Evolutionary conservation across 2,113 vertebrate genomes (phyloP), one percentile per base, ranked within the genome.

Genomic region (Acrocephalus arundinaceus): DNA sequence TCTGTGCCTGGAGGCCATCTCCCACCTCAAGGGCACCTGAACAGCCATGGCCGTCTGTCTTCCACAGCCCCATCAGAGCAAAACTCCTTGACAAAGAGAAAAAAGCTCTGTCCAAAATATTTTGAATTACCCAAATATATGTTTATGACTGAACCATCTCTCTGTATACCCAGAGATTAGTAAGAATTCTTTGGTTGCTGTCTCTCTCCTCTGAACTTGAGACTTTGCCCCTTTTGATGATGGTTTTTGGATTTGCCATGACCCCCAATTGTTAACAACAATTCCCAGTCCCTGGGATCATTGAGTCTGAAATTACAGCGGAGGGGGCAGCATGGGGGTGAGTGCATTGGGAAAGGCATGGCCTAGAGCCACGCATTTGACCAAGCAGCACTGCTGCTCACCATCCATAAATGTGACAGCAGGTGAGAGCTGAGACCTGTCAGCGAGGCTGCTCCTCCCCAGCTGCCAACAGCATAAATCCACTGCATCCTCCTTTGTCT

Each of bases 211-310:
- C 52, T 61, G 62, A 75, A 78, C 54, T 75, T 81, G 21, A 71
- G 62, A 30, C 11, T 77, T 77, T 67, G 8, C 2, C 35, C 23
- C 17, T 62, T 86, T 78, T 46, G 33, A 33, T 67, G 43, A 51
- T 24, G 41, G 18, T 16, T 59, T 74, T 89, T 71, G 19, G 19
- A 57, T 45, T 37, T 58, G 22, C 4, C 6, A 13, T 72, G 57
- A 49, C 14, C 5, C 9, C 7, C 15, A 6, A 30, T 8, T 21
- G 4, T 57, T 82, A 63, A 54, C 33, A 63, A 31, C 22, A 63
- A 15, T 7, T 73, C 21, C 25, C 3, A 13, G 15, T 5, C 59
- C 16, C n/a, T 0, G 0, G 12, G 48, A 35, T 28, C 8, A 3
- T 52, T 76, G 62, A 68, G 33, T 65, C 28, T 30, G 61, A 52